These are phyloP conservation scores for Drosophila nigricruria DNA, from an alignment of 2,888 invertebrate species.

Conservation along the genomic window DNA sequence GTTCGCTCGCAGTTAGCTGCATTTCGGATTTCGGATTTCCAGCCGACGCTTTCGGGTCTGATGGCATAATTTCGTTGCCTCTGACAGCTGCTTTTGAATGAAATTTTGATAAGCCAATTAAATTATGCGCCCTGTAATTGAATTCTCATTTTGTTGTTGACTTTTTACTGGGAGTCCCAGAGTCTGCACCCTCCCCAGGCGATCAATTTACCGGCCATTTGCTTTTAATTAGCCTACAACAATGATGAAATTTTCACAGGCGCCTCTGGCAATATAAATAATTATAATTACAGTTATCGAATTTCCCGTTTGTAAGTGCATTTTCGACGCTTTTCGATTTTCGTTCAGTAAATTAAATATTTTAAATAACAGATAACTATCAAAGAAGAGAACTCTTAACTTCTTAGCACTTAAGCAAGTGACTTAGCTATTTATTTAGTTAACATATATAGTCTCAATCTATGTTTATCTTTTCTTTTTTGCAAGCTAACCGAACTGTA, in stretches of 20 bases:
- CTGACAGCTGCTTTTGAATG: slow-evolving; percentile 64
- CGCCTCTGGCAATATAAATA: slow-evolving; percentile 38
- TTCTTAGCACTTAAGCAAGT: neutral
- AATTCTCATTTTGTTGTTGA: slow-evolving; percentile 61
- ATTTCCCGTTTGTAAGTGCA: slow-evolving; percentile 53
- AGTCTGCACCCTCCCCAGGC: slow-evolving; percentile 4
- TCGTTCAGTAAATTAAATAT: neutral
- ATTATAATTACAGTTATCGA: slow-evolving; percentile 42
- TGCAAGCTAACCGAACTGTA: neutral
- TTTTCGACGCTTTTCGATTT: slow-evolving; percentile 21
- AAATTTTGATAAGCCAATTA: slow-evolving; percentile 75
- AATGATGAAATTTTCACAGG: slow-evolving; percentile 58
- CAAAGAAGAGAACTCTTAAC: neutral
- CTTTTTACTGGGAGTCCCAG: slow-evolving; percentile 29
- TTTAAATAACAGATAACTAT: neutral
- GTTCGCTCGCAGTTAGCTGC: slow-evolving; percentile 25
- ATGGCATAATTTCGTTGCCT: slow-evolving; percentile 45
- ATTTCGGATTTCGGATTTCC: slow-evolving; percentile 9
- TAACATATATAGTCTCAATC: neutral
- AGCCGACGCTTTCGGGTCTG: slow-evolving; percentile 8
- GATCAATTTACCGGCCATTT: slow-evolving; percentile 62
- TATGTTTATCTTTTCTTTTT: neutral
- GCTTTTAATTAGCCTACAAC: slow-evolving; percentile 71
- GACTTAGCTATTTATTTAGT: neutral
- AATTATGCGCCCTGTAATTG: slow-evolving; percentile 73